Evolutionary conservation across 2,888 invertebrate genomes (phyloP), one percentile per base, ranked within the genome.

Genomic region (Lasioglossum marginatum): DNA sequence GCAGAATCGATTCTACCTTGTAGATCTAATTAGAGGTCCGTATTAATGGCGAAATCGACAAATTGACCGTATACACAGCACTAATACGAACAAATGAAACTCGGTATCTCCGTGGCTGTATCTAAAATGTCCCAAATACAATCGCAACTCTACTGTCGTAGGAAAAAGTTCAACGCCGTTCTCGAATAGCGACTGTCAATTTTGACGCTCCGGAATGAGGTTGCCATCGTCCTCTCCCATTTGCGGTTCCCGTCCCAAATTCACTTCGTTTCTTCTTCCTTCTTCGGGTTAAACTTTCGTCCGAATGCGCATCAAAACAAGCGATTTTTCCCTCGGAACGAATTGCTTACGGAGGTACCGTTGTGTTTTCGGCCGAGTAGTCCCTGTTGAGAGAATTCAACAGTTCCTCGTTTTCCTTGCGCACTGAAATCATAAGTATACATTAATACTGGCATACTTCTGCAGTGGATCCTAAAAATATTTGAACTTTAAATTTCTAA

Each of bases 381-480:
- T 94, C 94, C 82, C 95, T 94, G 95, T 97, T 97, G 95, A 97
- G 96, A 92, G 97, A 97, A 96, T 98, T 98, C 96, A 98, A 96
- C 96, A 98, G 96, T 95, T 98, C 97, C 96, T 98, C 98, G 96
- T 98, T 98, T 96, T 98, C 98, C 96, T 97, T 97, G 92, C 98
- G 97, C 95, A 98, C 98, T 98, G 97, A 91, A 96, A 96, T 66
- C 48, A 71, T 57, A 77, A 63, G 73, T 40, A 40, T 16, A 68
- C 52, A 68, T 14, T 79, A 76, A 63, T 72, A 16, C 31, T 19
- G 31, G 3, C 31, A 31, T 27, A 63, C 31, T 31, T 31, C 14
- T 2, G 63, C 57, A 63, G 2, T 19, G 16, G 16, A 31, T 60
- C 6, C 31, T 16, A 12, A n/a, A 57, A n/a, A 57, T 57, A 1